phyloP scores from a whole-genome alignment of 2,888 invertebrate genomes.

The Himalopsyche tibetana region DNA sequence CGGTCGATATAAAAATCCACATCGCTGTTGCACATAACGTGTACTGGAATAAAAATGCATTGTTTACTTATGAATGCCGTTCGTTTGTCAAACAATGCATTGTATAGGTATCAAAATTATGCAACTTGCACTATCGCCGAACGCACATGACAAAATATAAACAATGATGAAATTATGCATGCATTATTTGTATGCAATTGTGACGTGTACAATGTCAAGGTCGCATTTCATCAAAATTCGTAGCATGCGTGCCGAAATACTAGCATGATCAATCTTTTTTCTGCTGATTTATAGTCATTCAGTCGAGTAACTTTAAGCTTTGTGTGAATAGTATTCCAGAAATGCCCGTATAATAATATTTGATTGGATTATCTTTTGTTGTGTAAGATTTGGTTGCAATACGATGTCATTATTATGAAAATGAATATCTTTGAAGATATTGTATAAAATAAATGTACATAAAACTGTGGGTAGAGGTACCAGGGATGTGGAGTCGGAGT shows the following conservation, averaged over 20 bases:
- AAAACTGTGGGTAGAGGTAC: too few relatives aligned
- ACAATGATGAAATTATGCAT: background rate
- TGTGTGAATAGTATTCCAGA: too few relatives aligned
- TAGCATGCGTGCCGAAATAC: background rate
- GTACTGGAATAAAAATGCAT: background rate
- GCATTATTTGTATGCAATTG: slow-evolving; percentile 12
- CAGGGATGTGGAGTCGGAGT: too few relatives aligned
- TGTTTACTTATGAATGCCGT: background rate
- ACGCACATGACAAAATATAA: slow-evolving; percentile 7
- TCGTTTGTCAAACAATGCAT: background rate
- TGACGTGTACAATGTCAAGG: background rate
- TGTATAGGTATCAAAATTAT: background rate
- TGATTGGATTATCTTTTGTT: too few relatives aligned
- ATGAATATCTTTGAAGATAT: too few relatives aligned
- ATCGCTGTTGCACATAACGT: background rate
- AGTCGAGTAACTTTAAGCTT: too few relatives aligned
- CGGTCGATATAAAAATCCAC: background rate
- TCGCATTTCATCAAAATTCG: background rate
- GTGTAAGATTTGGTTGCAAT: too few relatives aligned
- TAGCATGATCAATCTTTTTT: background rate
- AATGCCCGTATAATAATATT: too few relatives aligned
- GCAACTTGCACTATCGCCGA: slow-evolving; percentile 4
- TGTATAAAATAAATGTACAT: too few relatives aligned
- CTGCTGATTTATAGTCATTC: too few relatives aligned
- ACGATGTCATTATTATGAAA: too few relatives aligned